Evolutionary conservation across 2,113 vertebrate genomes (phyloP).

Genomic region (Bambusicola thoracicus): DNA sequence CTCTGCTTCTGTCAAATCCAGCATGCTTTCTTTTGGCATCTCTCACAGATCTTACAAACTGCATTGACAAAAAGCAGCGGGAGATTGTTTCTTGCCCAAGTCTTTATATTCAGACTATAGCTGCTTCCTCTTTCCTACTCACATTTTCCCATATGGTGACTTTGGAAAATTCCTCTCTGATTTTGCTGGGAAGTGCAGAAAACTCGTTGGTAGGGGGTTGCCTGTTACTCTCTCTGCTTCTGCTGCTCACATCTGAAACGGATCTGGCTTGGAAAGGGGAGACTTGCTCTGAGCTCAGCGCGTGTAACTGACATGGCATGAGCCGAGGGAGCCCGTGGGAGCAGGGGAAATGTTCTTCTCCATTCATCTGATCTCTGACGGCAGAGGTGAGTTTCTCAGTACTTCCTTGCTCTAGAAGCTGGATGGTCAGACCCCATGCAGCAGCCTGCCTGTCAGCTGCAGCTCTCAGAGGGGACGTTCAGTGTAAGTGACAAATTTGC

Average conservation of each 20-base stretch:
- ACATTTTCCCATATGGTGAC: constrained; percentile 73
- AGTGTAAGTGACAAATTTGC: not conserved
- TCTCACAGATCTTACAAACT: not conserved
- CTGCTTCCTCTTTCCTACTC: constrained; percentile 53
- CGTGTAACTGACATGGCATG: constrained; percentile 81
- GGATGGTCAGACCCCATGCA: not conserved
- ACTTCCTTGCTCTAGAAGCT: not conserved
- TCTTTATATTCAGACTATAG: constrained; percentile 52
- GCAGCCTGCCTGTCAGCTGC: constrained; percentile 18
- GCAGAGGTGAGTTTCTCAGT: constrained; percentile 64
- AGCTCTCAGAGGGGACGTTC: not conserved
- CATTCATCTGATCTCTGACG: constrained; percentile 58
- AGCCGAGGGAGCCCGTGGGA: constrained; percentile 62
- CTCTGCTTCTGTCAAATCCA: constrained; percentile 41
- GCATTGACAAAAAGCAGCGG: constrained; percentile 53
- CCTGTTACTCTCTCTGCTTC: constrained; percentile 58
- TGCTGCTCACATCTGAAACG: constrained; percentile 86
- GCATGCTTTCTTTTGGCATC: constrained; percentile 43
- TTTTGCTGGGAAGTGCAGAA: constrained; percentile 74
- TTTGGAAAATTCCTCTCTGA: constrained; percentile 71
- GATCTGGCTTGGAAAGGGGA: constrained; percentile 75
- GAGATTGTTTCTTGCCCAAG: constrained; percentile 36
- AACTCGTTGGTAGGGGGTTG: constrained; percentile 78
- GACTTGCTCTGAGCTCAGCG: constrained; percentile 39
- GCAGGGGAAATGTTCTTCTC: constrained; percentile 62